Evolutionary conservation across 1,140 invertebrate genomes (phyloP), one percentile per base, ranked within the genome.

Genomic region (Papilio polyxenes): DNA sequence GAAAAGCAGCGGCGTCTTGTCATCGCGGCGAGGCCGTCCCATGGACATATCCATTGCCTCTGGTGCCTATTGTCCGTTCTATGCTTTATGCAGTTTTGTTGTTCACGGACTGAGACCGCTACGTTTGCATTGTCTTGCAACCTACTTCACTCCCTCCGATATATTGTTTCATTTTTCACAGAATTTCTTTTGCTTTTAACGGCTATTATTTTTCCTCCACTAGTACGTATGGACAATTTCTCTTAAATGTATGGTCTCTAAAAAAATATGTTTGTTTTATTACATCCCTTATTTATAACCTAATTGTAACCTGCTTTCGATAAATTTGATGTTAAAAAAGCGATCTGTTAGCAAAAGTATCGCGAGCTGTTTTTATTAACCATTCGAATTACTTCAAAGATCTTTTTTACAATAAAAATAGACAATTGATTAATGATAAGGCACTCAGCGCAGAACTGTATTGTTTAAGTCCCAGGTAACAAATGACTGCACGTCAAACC

Each of bases 41-140:
- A 86, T 72, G 82, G 83, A 84, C 85, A 82, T 82, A 84, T 83
- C 85, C 83, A 86, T 86, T 86, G 83, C 82, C 75, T 78, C 85
- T 78, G 82, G 75, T 83, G 78, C 83, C 77, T 76, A 76, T 82
- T 80, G 77, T 72, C 65, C 75, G 49, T 40, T 59, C 65, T 76
- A 65, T 83, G 75, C 75, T 53, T 51, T 77, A 76, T 83, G 75
- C 75, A n/a, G 51, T 77, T 77, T 65, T 65, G 62, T 65, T 65
- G 62, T 13, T 15, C 51, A 53, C 3, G 17, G 23, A 65, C 20
- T 3, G 62, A 37, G 10, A 65, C 23, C 23, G 62, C 62, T 65
- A 65, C 62, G 72, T 48, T 75, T n/a, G 17, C 72, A 75, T 75
- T 75, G 72, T 75, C 44, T 75, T 48, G 37, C 72, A 75, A 44